Percentiles rank a stretch among this genome's conserved stretches.
Evolutionary conservation across 2,797 vertebrate genomes (phyloP).

Genomic region (Denticeps clupeoides): DNA sequence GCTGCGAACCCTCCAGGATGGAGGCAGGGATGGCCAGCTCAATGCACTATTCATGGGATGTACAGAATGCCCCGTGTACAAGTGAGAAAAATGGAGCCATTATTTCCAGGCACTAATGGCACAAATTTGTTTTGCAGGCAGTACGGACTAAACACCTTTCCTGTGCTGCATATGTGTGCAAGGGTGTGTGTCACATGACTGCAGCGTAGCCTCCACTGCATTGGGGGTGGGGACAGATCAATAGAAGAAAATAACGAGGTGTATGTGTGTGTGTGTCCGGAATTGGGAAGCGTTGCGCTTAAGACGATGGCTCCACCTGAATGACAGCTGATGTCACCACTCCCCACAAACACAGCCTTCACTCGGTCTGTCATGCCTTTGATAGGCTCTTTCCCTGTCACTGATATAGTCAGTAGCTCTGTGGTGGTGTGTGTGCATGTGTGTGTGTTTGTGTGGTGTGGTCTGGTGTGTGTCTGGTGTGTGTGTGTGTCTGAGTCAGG

Average conservation of each 20-base stretch:
- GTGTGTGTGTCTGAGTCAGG: background rate
- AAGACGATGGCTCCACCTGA: constrained; percentile 7
- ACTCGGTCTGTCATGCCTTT: background rate
- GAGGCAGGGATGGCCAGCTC: constrained; percentile 33
- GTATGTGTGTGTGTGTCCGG: constrained; percentile 1
- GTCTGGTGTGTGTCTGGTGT: background rate
- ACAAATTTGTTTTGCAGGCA: constrained; percentile 45
- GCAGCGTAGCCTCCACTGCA: too few species aligned
- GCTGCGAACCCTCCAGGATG: constrained; percentile 26
- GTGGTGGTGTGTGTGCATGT: background rate
- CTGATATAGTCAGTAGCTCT: constrained; percentile 28
- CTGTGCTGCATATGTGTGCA: constrained; percentile 11
- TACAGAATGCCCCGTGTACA: constrained; percentile 42
- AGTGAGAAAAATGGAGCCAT: constrained; percentile 47
- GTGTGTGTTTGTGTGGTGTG: constrained; percentile 17
- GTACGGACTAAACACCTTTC: constrained; percentile 11
- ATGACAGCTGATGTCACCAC: background rate
- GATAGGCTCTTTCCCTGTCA: constrained; percentile 32
- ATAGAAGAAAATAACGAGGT: constrained; percentile 5
- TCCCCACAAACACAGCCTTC: constrained; percentile 31
- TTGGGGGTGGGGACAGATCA: background rate
- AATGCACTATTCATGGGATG: constrained; percentile 53
- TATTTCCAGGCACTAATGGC: constrained; percentile 44
- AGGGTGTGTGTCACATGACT: constrained; percentile 8
- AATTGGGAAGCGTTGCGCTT: background rate